A percentile compares a stretch with the other conserved stretches of the same genome.
These are phyloP conservation scores for Apotomis turbidana DNA, from an alignment of 2,888 invertebrate species.

Conservation along the genomic window DNA sequence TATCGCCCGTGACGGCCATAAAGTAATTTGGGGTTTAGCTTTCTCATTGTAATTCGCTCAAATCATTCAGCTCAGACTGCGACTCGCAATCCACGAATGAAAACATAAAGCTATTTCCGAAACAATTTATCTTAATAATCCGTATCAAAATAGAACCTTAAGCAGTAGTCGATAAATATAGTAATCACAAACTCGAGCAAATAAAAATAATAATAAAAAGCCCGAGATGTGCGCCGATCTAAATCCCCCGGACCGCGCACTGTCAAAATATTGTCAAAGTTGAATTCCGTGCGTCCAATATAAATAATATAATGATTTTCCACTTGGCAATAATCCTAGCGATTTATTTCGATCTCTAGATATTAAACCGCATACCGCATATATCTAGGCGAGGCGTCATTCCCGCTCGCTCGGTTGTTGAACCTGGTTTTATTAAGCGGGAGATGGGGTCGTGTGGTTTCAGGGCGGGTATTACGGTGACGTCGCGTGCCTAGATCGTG, in stretches of 20 bases:
- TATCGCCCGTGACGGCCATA: not conserved
- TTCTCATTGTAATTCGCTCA: not conserved
- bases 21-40: not conserved
- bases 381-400: slow-evolving; percentile 76
- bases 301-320: slow-evolving; percentile 77
- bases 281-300: slow-evolving; percentile 81
- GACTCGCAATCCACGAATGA: slow-evolving; percentile 45
- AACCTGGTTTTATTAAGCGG: slow-evolving; percentile 73
- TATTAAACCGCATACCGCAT: slow-evolving; percentile 80
- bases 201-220: slow-evolving; percentile 66
- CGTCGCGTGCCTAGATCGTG: slow-evolving; percentile 36
- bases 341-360: slow-evolving; percentile 82
- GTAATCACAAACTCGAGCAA: slow-evolving; percentile 56
- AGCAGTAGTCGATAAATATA: slow-evolving; percentile 59
- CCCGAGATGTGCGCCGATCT: slow-evolving; percentile 61
- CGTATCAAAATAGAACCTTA: slow-evolving; percentile 66
- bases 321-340: slow-evolving; percentile 83
- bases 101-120: slow-evolving; percentile 17
- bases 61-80: slow-evolving; percentile 41
- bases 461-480: slow-evolving; percentile 52
- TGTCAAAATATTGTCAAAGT: slow-evolving; percentile 84
- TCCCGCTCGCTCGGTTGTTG: slow-evolving; percentile 74
- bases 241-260: slow-evolving; percentile 74
- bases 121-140: slow-evolving; percentile 43
- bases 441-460: slow-evolving; percentile 43